Conservation (phyloP, 1,140 invertebrate species). For the Reticulitermes speratus region DNA sequence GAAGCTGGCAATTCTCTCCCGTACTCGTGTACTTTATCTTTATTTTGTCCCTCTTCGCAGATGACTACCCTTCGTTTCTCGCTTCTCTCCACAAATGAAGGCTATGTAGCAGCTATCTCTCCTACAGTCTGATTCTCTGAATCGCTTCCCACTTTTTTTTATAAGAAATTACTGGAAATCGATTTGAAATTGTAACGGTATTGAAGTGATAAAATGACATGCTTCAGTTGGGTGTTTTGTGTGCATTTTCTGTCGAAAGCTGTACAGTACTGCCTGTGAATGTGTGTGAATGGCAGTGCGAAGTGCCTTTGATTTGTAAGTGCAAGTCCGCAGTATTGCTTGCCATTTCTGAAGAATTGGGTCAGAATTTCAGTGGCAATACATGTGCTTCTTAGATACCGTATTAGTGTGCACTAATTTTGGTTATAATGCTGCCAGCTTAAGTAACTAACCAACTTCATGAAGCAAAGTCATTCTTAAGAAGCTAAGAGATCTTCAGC, state of each 20-base stretch:
- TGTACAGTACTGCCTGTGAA: not conserved
- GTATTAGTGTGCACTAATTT: no score
- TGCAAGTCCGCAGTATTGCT: not conserved
- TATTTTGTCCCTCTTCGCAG: not conserved
- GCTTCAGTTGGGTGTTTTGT: not conserved
- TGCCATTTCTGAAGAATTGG: no score
- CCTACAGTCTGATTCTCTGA: not conserved
- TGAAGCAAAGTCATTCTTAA: no score
- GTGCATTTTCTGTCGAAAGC: not conserved
- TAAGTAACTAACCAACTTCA: no score
- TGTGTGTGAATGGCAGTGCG: not conserved
- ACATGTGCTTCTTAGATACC: no score
- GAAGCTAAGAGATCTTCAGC: no score
- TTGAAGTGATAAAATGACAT: not conserved
- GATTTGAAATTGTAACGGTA: not conserved
- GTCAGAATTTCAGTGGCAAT: no score
- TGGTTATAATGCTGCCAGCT: no score
- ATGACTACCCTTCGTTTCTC: not conserved
- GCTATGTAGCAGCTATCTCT: not conserved
- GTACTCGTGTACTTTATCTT: not conserved
- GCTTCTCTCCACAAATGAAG: not conserved
- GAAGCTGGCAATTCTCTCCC: not conserved
- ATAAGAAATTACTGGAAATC: constrained; percentile 15
- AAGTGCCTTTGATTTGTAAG: not conserved
- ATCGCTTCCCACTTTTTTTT: not conserved